These are phyloP conservation scores for Cynoglossus semilaevis DNA, from an alignment of 2,113 vertebrate species.

Conservation along the genomic window DNA sequence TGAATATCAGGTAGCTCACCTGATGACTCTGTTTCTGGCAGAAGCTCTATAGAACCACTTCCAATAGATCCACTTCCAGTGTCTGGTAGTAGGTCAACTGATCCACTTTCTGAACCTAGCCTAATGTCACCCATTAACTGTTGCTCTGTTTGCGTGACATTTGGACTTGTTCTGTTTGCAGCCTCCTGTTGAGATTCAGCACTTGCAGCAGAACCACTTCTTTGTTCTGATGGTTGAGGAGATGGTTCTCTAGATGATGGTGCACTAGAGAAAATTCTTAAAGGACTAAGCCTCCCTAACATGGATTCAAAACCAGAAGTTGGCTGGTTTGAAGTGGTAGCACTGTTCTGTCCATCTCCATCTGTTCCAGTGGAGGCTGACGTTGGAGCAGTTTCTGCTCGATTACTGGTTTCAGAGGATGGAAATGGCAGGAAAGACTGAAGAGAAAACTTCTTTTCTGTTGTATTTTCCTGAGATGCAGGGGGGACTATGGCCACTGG, in stretches of 20 bases:
- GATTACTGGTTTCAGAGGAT: slow-evolving; percentile 45
- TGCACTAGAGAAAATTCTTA: slow-evolving; percentile 75
- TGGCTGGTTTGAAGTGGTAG: slow-evolving; percentile 44
- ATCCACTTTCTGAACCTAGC: slow-evolving; percentile 62
- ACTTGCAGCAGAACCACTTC: slow-evolving; percentile 42
- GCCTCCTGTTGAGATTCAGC: slow-evolving; percentile 45
- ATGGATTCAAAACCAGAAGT: slow-evolving; percentile 82
- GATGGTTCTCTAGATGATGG: slow-evolving; percentile 59
- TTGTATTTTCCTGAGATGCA: slow-evolving; percentile 61
- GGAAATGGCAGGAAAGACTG: slow-evolving; percentile 74
- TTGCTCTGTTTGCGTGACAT: slow-evolving; percentile 38
- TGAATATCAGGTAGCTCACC: slow-evolving; percentile 71
- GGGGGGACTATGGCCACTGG: slow-evolving; percentile 69
- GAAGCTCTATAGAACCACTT: slow-evolving; percentile 71
- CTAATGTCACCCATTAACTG: slow-evolving; percentile 52
- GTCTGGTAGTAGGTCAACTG: slow-evolving; percentile 63
- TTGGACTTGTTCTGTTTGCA: slow-evolving; percentile 31
- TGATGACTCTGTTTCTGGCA: slow-evolving; percentile 76
- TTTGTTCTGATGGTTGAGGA: slow-evolving; percentile 55
- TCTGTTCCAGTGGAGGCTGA: slow-evolving; percentile 20
- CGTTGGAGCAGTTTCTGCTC: slow-evolving; percentile 30
- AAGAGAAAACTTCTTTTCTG: slow-evolving; percentile 73
- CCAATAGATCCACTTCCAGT: slow-evolving; percentile 62
- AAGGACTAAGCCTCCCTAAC: slow-evolving; percentile 81
- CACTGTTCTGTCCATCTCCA: slow-evolving; percentile 33